Conservation (phyloP, 2,797 vertebrate genomes). For the Eutrigla gurnardus region DNA sequence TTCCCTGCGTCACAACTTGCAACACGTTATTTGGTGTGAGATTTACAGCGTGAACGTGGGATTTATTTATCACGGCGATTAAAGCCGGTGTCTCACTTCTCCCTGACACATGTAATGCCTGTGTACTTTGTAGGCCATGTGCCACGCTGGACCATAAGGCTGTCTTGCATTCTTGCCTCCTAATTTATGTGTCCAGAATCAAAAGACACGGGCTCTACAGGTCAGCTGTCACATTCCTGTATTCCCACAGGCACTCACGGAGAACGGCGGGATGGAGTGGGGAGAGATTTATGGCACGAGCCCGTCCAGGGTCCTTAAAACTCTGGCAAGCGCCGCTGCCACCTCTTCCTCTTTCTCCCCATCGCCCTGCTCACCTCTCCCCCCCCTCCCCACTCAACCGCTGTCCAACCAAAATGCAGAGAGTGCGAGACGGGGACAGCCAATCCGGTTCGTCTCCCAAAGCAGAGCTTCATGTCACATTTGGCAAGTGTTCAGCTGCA, state of each 20-base stretch:
- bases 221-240: conserved; percentile 89
- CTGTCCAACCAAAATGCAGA: conserved; percentile 65
- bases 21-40: conserved; percentile 13
- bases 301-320: conserved; percentile 82
- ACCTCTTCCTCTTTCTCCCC: conserved; percentile 62
- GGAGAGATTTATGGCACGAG: conserved; percentile 86
- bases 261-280: conserved; percentile 82
- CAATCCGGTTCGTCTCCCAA: conserved; percentile 65
- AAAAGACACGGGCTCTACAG: conserved; percentile 84
- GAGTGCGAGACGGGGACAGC: conserved; percentile 43
- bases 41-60: conserved; percentile 44
- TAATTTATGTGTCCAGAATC: conserved; percentile 86
- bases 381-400: conserved; percentile 40
- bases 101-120: conserved; percentile 49
- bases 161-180: conserved; percentile 76
- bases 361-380: conserved; percentile 49
- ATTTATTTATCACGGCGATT: conserved; percentile 41
- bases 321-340: conserved; percentile 76
- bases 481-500: conserved; percentile 41
- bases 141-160: conserved; percentile 61
- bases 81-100: conserved; percentile 41
- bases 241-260: conserved; percentile 86
- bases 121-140: conserved; percentile 47
- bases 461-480: conserved; percentile 55
- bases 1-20: conserved; percentile 21